Conservation (phyloP, 2,113 vertebrate genomes). For the Oncorhynchus masou region DNA sequence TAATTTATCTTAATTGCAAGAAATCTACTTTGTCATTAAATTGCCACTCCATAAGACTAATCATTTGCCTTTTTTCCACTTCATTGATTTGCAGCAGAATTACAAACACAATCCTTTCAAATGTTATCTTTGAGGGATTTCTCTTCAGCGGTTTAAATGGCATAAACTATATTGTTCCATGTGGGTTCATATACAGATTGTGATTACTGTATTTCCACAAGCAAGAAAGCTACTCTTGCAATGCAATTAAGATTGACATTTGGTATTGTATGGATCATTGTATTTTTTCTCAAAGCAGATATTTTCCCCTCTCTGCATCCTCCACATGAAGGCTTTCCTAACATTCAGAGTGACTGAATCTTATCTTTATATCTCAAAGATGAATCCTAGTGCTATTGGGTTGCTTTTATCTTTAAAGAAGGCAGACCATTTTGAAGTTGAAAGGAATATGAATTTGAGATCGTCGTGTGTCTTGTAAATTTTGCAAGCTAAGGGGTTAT, state of each 20-base stretch:
- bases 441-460: constrained; percentile 38
- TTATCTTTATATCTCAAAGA: constrained; percentile 39
- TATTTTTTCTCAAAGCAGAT: constrained; percentile 37
- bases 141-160: not conserved
- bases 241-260: constrained; percentile 17
- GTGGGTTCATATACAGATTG: no score
- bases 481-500: constrained; percentile 25
- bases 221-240: constrained; percentile 7
- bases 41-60: constrained; percentile 53
- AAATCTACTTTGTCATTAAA: constrained; percentile 62
- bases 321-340: constrained; percentile 34
- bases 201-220: not conserved
- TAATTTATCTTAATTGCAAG: constrained; percentile 62
- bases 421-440: constrained; percentile 42
- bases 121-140: constrained; percentile 20
- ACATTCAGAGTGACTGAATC: constrained; percentile 46
- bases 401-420: constrained; percentile 51
- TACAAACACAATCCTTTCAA: constrained; percentile 23
- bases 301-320: constrained; percentile 37
- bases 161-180: not conserved
- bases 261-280: not conserved
- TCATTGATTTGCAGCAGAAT: constrained; percentile 38
- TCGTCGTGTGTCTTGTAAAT: constrained; percentile 16
- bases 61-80: constrained; percentile 54
- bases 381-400: constrained; percentile 29